Evolutionary conservation across 2,797 vertebrate species (phyloP).

Genomic region (Bradypus variegatus): DNA sequence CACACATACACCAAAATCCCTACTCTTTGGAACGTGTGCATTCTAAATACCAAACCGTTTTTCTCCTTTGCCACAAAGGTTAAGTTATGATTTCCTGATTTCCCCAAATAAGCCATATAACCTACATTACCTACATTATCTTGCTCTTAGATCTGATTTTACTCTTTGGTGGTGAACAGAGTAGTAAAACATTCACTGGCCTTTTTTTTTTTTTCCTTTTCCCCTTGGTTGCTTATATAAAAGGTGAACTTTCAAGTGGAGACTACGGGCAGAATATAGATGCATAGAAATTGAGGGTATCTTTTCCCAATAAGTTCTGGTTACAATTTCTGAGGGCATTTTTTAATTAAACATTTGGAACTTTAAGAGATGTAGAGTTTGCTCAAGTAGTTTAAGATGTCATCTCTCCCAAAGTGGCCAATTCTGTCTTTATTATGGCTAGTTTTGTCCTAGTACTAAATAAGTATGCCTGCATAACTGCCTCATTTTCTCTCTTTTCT

Average conservation of each 20-base stretch:
- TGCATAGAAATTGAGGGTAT: not conserved
- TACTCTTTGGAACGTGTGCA: not conserved
- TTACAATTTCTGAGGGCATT: not conserved
- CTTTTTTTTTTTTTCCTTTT: not conserved
- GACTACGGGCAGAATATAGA: not conserved
- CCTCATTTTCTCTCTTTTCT: not conserved
- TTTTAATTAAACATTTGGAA: not conserved
- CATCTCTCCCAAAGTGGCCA: not conserved
- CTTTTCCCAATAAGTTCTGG: slow-evolving; percentile 12
- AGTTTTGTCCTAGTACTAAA: not conserved
- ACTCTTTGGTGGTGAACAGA: slow-evolving; percentile 23
- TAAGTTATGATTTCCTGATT: slow-evolving; percentile 23
- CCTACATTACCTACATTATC: not conserved
- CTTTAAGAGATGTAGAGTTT: not conserved
- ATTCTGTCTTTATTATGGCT: not conserved
- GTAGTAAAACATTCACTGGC: not conserved
- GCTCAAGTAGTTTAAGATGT: not conserved
- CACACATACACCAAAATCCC: not conserved
- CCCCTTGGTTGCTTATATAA: not conserved
- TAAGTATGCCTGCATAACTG: not conserved
- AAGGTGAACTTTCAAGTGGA: not conserved
- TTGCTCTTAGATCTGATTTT: slow-evolving; percentile 40
- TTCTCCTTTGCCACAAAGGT: not conserved
- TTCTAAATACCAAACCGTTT: not conserved
- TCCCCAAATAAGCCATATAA: not conserved